These are phyloP conservation scores for Dynastes hyllus DNA, from an alignment of 2,888 invertebrate species.

Conservation along the genomic window DNA sequence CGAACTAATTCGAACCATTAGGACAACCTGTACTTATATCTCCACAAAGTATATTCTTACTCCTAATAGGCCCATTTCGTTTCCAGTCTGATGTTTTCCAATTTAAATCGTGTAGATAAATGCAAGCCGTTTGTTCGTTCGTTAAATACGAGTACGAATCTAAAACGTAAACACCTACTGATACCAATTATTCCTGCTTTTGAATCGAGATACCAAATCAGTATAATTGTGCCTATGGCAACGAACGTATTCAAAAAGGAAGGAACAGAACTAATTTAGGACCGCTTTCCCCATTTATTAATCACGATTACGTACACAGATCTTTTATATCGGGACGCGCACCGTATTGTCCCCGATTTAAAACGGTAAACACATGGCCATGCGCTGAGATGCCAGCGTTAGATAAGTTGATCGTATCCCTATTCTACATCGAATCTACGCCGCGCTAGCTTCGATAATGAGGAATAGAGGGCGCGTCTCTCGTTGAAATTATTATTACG, in stretches of 20 bases:
- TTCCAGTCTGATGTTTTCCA: not conserved
- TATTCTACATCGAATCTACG: not conserved
- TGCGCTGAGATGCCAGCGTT: constrained; percentile 43
- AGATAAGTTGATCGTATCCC: constrained; percentile 47
- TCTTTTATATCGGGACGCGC: constrained; percentile 34
- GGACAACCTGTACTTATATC: not conserved
- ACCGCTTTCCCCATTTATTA: constrained; percentile 49
- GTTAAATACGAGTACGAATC: not conserved
- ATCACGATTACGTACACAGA: constrained; percentile 51
- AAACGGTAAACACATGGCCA: constrained; percentile 44
- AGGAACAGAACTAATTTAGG: constrained; percentile 48
- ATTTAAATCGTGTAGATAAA: not conserved
- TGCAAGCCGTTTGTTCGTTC: not conserved
- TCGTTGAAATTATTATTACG: too few relatives aligned
- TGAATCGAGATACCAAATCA: constrained; percentile 47
- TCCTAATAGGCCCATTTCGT: not conserved
- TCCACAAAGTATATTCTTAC: not conserved
- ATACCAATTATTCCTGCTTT: constrained; percentile 44
- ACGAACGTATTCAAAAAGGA: not conserved
- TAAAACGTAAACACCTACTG: constrained; percentile 3
- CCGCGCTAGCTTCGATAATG: too few relatives aligned
- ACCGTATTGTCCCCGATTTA: not conserved
- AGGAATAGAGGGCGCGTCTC: too few relatives aligned
- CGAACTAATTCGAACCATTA: constrained; percentile 5
- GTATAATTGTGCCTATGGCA: constrained; percentile 38